Percentiles rank a stretch among this genome's conserved stretches.
These are phyloP conservation scores for Protosalanx chinensis DNA, from an alignment of 2,797 vertebrate species.

Conservation along the genomic window DNA sequence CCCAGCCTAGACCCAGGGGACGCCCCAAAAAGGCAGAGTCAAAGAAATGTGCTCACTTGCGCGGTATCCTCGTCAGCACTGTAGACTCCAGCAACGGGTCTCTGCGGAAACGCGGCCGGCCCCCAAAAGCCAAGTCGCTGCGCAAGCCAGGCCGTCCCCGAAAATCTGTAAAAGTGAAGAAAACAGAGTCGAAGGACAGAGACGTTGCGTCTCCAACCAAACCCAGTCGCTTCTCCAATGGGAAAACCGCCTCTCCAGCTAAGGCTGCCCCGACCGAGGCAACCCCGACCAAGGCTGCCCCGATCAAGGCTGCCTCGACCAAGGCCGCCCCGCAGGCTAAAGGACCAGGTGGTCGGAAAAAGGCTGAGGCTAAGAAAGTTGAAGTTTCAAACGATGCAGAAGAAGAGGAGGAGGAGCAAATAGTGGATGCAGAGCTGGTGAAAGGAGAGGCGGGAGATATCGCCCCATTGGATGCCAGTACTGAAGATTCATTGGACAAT, in stretches of 20 bases:
- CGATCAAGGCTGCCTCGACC: constrained; percentile 7
- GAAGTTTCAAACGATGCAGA: neutral
- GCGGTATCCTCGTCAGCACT: constrained; percentile 27
- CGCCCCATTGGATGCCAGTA: neutral
- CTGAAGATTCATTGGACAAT: neutral
- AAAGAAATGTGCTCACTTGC: constrained; percentile 63
- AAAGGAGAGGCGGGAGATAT: constrained; percentile 13
- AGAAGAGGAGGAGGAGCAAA: neutral
- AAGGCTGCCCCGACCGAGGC: constrained; percentile 7
- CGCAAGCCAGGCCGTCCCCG: constrained; percentile 69
- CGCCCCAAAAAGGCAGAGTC: constrained; percentile 68
- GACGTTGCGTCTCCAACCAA: constrained; percentile 26
- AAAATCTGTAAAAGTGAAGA: constrained; percentile 54
- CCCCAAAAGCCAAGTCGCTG: constrained; percentile 28
- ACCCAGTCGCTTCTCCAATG: constrained; percentile 36
- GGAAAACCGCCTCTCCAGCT: neutral
- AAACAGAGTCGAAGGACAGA: constrained; percentile 15
- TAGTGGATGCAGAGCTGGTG: neutral
- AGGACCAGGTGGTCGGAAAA: constrained; percentile 6
- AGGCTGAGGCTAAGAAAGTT: neutral
- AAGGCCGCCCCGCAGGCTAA: constrained; percentile 5
- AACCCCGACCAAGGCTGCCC: constrained; percentile 6
- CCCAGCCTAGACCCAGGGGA: constrained; percentile 60
- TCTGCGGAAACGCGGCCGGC: constrained; percentile 56
- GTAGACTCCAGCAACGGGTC: constrained; percentile 19